phyloP scores from a whole-genome alignment of 2,797 vertebrate genomes.

The Mus spretus region DNA sequence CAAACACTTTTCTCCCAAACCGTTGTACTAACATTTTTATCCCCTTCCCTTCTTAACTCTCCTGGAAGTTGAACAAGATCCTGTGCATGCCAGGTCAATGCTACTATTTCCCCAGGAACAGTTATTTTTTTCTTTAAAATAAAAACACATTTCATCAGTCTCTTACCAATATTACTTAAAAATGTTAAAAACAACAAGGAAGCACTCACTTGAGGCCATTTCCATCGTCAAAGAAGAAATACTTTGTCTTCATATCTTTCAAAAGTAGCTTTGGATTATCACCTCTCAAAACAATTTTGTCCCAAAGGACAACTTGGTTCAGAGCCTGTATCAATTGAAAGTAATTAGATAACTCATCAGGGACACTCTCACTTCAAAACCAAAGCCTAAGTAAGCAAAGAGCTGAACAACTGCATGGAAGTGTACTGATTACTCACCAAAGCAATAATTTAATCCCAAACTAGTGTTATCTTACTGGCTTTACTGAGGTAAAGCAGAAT shows the following conservation, averaged over 20 bases:
- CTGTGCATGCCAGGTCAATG: background rate
- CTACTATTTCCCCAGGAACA: background rate
- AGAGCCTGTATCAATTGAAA: slow-evolving; percentile 90
- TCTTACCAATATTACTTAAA: background rate
- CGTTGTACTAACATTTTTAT: background rate
- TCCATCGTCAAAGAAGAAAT: slow-evolving; percentile 99
- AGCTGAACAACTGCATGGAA: background rate
- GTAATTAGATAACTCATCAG: slow-evolving; percentile 69
- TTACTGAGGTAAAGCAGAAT: background rate
- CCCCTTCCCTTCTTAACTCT: no score
- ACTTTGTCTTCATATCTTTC: slow-evolving; percentile 97
- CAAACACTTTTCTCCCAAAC: background rate
- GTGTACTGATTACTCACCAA: background rate
- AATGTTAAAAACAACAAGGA: slow-evolving; percentile 58
- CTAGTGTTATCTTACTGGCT: background rate
- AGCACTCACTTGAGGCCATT: slow-evolving; percentile 96
- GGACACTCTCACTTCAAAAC: slow-evolving; percentile 53
- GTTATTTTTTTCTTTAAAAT: background rate
- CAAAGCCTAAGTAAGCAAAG: background rate
- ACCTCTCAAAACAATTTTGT: slow-evolving; percentile 97
- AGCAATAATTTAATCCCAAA: background rate
- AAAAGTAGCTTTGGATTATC: slow-evolving; percentile 95
- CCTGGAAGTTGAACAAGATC: background rate
- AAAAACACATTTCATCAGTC: background rate
- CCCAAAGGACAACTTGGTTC: slow-evolving; percentile 99